Evolutionary conservation across 2,888 invertebrate genomes (phyloP), one percentile per base, ranked within the genome.

Genomic region (Aporophyla nigra): DNA sequence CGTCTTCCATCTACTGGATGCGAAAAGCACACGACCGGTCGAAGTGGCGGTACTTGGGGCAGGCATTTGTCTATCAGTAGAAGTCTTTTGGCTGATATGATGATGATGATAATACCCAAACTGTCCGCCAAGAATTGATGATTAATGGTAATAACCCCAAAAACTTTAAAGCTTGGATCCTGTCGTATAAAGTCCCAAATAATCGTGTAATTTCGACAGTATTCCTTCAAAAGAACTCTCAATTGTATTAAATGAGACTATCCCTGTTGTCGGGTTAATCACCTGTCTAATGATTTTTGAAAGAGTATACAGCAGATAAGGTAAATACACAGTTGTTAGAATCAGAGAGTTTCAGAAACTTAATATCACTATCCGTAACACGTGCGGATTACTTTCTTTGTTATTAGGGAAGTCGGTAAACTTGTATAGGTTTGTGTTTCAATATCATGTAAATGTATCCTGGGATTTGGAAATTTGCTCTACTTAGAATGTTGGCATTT

Each of bases 361-460:
- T 79, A 74, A 81, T 79, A 82, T 79, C 74, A 68, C 70, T 74
- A 81, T 73, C 73, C 40, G 74, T 70, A 81, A 78, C 86, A 83
- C 78, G 81, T 82, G 81, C 67, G 59, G 58, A 80, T 75, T 67
- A 86, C 76, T 79, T 80, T 85, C 77, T 78, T 82, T 77, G 75
- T 83, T 85, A 85, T 85, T 83, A 85, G 51, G 74, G 33, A 79
- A 80, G 71, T 76, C 63, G 54, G 76, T 76, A 69, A 83, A 80
- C 78, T 85, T 82, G 46, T 77, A 85, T 59, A 69, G 81, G 80
- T 78, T 79, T 76, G 58, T 80, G 78, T 82, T 83, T 83, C 72
- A 78, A 87, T 86, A 83, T 77, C 75, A 86, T 85, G 78, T 78
- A 80, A 83, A 85, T 85, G 75, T 80, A 33, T 24, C 16, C 24